Percentiles rank a stretch among this genome's conserved stretches.
phyloP scores from a whole-genome alignment of 2,113 vertebrate genomes.

The Lepisosteus osseus region DNA sequence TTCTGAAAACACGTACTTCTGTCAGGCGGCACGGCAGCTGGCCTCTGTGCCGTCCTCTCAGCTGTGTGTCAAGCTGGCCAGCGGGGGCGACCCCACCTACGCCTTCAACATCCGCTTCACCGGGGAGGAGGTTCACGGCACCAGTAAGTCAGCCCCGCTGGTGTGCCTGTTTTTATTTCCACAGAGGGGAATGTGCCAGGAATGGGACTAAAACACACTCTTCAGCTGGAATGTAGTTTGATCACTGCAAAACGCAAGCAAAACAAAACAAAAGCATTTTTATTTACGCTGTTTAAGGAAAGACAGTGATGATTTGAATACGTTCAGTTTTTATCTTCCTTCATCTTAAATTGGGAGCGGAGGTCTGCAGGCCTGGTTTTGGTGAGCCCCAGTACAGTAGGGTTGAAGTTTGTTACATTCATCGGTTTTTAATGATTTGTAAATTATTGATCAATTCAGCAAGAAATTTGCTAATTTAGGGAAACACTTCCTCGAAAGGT shows the following conservation, averaged over 20 bases:
- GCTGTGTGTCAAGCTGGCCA: conserved; percentile 92
- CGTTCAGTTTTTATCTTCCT: not conserved
- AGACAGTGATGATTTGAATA: not conserved
- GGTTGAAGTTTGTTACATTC: no score
- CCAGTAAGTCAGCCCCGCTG: conserved; percentile 71
- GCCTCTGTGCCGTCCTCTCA: conserved; percentile 89
- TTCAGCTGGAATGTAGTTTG: no score
- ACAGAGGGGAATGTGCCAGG: not conserved
- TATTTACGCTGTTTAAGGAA: not conserved
- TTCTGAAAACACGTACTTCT: conserved; percentile 94
- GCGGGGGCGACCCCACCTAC: conserved; percentile 91
- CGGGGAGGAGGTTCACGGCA: conserved; percentile 95
- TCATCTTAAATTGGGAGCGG: not conserved
- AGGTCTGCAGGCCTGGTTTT: no score
- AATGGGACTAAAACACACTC: not conserved
- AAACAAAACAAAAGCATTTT: not conserved
- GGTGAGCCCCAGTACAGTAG: no score
- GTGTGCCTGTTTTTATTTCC: not conserved
- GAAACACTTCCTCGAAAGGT: no score
- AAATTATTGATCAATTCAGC: no score
- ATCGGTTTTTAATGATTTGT: no score
- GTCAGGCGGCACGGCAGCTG: conserved; percentile 89
- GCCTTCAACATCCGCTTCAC: conserved; percentile 98
- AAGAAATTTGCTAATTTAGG: no score
- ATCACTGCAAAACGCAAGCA: no score